These are phyloP conservation scores for Trichogramma dendrolimi DNA, from an alignment of 2,888 invertebrate species.

Conservation along the genomic window DNA sequence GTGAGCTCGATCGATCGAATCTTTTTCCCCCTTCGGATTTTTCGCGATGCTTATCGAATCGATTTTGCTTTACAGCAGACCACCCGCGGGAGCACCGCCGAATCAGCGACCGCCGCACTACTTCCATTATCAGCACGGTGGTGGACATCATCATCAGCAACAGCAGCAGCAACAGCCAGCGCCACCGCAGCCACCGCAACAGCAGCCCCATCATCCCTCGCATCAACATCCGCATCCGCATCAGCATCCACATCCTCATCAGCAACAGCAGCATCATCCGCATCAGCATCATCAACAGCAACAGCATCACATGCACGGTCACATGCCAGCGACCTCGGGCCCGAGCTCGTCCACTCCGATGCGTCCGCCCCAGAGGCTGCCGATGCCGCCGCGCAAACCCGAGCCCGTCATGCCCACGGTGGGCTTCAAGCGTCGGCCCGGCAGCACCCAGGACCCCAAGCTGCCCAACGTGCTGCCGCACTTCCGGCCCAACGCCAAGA, in stretches of 20 bases:
- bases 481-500: slow-evolving; percentile 65
- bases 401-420: slow-evolving; percentile 30
- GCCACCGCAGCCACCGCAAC: no score
- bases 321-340: slow-evolving; percentile 17
- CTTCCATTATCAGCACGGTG: slow-evolving; percentile 37
- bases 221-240: not conserved
- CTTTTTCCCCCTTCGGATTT: not conserved
- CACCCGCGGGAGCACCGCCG: slow-evolving; percentile 26
- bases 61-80: not conserved
- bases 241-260: no score
- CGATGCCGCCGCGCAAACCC: slow-evolving; percentile 35
- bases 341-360: slow-evolving; percentile 18
- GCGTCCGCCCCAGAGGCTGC: slow-evolving; percentile 33
- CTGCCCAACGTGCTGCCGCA: slow-evolving; percentile 68
- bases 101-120: slow-evolving; percentile 38
- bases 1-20: slow-evolving; percentile 1
- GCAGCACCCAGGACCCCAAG: slow-evolving; percentile 35
- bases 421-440: slow-evolving; percentile 31
- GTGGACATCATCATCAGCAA: not conserved
- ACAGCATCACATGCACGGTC: no score
- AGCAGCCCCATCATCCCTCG: not conserved
- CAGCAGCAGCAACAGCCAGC: not conserved
- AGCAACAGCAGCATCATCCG: no score
- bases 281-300: no score
- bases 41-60: slow-evolving; percentile 4